A percentile compares a stretch with the other conserved stretches of the same genome.
phyloP scores from a whole-genome alignment of 2,888 invertebrate genomes.

The Calliscelio sp. region DNA sequence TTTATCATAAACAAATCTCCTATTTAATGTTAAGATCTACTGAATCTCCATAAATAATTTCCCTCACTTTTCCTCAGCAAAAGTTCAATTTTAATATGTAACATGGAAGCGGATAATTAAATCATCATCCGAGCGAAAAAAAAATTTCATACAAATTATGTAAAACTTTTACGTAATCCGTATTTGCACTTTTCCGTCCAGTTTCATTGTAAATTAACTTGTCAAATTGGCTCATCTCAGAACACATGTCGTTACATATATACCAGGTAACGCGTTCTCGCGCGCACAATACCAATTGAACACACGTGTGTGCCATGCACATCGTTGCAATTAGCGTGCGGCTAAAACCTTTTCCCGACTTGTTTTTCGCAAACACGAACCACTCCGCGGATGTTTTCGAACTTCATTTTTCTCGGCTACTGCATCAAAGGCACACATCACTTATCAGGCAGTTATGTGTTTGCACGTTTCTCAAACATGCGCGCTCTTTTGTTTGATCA shows the following conservation, averaged over 20 bases:
- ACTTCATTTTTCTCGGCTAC: constrained; percentile 25
- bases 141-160: no score
- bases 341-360: constrained; percentile 1
- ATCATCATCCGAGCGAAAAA: no score
- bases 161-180: neutral
- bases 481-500: constrained; percentile 31
- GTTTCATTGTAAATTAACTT: neutral
- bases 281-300: neutral
- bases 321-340: neutral
- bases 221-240: neutral
- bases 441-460: constrained; percentile 42
- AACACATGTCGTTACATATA: neutral
- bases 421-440: constrained; percentile 38
- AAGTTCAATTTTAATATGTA: no score
- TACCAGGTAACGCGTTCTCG: no score
- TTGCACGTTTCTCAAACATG: constrained; percentile 42
- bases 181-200: neutral
- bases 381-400: constrained; percentile 12
- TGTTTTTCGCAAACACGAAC: neutral
- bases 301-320: neutral
- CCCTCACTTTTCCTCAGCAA: no score
- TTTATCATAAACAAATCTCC: no score
- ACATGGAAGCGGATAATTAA: no score
- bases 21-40: no score
- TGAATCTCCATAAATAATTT: no score